Evolutionary conservation across 64 coral and sea anemone genomes (phyloP), one percentile per base, ranked within the genome.

Genomic region (Dendrophyllia cribrosa): DNA sequence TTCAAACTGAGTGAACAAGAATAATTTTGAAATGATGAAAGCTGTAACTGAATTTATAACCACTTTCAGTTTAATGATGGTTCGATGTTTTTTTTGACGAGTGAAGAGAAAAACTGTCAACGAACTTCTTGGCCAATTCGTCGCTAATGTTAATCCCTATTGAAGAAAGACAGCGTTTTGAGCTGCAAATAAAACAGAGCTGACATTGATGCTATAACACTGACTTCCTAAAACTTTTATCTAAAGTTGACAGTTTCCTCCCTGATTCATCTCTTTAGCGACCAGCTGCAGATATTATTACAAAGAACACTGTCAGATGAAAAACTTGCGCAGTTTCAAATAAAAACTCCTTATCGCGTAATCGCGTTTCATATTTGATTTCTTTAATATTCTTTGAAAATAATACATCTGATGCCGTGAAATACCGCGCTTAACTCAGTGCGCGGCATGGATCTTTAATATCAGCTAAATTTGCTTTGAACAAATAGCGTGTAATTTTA

Each of bases 171-270:
- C 26, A 15, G 70, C 0, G 70, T 16, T 73, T 46, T 3, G 4
- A 15, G 19, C 17, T 15, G 5, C 44, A 75, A 75, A 75, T 50
- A 46, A 75, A 75, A 56, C 1, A 59, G 6, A 45, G 34, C 13
- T 82, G 59, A 17, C 78, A 64, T 43, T 82, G 59, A 64, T 19
- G 26, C 58, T 34, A 8, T 45, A n/a, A 47, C 59, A 24, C 19
- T 34, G 34, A 34, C 34, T 82, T 63, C 19, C 80, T 84, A 61
- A 21, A 0, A 47, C 46, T 43, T 77, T 67, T 67, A 67, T 51
- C 43, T 67, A 23, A 15, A 48, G 17, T 20, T 84, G 43, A 84
- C 80, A 84, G 80, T 68, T 84, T 68, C 20, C 3, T 67, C 62
- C 17, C 20, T 84, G 63, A 84, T 84, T 13, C 59, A 5, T 0